phyloP scores from a whole-genome alignment of 2,888 invertebrate genomes.

The Mactromeris polynyma region DNA sequence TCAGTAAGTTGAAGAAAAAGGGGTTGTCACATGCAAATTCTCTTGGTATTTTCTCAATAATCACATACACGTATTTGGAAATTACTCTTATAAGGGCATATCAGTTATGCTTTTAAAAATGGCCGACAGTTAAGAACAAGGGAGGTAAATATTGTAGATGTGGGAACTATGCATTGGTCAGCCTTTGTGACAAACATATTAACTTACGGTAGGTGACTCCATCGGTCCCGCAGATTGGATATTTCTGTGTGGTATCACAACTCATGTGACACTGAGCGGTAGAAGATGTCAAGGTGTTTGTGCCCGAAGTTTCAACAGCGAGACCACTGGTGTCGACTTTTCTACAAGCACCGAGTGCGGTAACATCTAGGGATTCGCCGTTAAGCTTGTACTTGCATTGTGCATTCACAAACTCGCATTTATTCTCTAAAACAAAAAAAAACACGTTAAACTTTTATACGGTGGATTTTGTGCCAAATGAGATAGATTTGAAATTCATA shows the following conservation, averaged over 20 bases:
- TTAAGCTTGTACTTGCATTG: not conserved
- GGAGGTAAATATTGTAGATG: not conserved
- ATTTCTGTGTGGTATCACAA: not conserved
- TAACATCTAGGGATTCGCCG: not conserved
- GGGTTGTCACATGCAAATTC: not conserved
- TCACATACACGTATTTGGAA: too few relatives aligned
- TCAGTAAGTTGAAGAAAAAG: too few relatives aligned
- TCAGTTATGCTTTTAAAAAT: too few relatives aligned
- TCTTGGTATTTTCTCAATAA: too few relatives aligned
- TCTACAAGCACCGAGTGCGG: not conserved
- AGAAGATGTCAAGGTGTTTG: not conserved
- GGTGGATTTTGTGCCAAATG: too few relatives aligned
- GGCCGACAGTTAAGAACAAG: not conserved
- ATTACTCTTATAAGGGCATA: too few relatives aligned
- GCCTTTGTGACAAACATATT: not conserved
- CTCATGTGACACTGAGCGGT: slow-evolving; percentile 19
- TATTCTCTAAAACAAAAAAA: slow-evolving; percentile 20
- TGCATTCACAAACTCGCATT: slow-evolving; percentile 21
- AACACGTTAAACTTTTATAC: too few relatives aligned
- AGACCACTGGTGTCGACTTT: slow-evolving; percentile 1
- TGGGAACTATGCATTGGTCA: not conserved
- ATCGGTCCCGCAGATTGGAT: slow-evolving; percentile 31
- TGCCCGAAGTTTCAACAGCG: not conserved
- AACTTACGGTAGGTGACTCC: slow-evolving; percentile 19
- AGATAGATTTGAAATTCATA: too few relatives aligned